These are phyloP conservation scores for Apantesis nais DNA, from an alignment of 2,888 invertebrate species.

Conservation along the genomic window DNA sequence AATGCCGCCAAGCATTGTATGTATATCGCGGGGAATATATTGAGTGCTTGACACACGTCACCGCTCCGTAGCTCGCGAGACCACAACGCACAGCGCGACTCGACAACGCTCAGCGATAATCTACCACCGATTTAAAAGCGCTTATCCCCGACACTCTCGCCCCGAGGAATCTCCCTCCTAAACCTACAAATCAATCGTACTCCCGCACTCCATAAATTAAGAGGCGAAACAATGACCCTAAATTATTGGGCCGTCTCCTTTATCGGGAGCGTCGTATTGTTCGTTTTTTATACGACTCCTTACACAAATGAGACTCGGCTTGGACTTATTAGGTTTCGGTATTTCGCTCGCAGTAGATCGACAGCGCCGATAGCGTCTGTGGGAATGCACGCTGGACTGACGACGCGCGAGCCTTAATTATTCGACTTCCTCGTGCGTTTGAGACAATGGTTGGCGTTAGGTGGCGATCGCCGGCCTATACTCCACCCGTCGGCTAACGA, in stretches of 20 bases:
- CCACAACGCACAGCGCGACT: slow-evolving; percentile 40
- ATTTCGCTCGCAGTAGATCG: slow-evolving; percentile 78
- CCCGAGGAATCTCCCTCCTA: slow-evolving; percentile 67
- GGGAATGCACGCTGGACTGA: slow-evolving; percentile 54
- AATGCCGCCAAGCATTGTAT: slow-evolving; percentile 80
- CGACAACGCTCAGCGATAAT: slow-evolving; percentile 52
- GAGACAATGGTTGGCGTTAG: slow-evolving; percentile 70
- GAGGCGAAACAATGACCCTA: slow-evolving; percentile 83
- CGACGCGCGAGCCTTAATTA: slow-evolving; percentile 67
- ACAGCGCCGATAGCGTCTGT: slow-evolving; percentile 72
- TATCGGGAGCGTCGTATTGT: slow-evolving; percentile 75
- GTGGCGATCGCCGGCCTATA: slow-evolving; percentile 55
- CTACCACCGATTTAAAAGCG: slow-evolving; percentile 52
- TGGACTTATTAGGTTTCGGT: slow-evolving; percentile 83
- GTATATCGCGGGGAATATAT: slow-evolving; percentile 83
- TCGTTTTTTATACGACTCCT: slow-evolving; percentile 74
- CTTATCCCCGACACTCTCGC: slow-evolving; percentile 70
- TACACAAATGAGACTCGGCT: slow-evolving; percentile 82
- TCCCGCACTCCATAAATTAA: slow-evolving; percentile 84
- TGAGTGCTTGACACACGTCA: slow-evolving; percentile 70
- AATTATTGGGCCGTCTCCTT: slow-evolving; percentile 82
- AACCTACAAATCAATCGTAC: slow-evolving; percentile 83
- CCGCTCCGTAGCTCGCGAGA: slow-evolving; percentile 25
- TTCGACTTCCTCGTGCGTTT: slow-evolving; percentile 68
- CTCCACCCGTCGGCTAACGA: slow-evolving; percentile 48